Percentiles rank a stretch among this genome's conserved stretches.
These are phyloP conservation scores for Mystacornis crossleyi DNA, from an alignment of 2,113 vertebrate species.

Conservation along the genomic window DNA sequence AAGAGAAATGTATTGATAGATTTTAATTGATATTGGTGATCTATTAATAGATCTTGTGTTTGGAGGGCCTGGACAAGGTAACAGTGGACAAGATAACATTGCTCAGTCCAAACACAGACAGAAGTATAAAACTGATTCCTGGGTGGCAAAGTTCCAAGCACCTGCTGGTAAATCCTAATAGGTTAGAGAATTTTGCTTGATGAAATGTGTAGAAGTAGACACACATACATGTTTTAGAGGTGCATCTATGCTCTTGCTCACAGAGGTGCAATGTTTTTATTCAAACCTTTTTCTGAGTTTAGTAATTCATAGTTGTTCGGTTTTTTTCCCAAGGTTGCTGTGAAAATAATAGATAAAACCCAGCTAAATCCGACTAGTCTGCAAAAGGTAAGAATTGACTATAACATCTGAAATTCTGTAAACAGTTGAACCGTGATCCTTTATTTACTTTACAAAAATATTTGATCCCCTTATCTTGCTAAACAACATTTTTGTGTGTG, in stretches of 20 bases:
- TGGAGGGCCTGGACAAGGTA: neutral
- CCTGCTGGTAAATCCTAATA: neutral
- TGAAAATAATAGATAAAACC: conserved; percentile 99
- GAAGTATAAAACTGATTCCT: neutral
- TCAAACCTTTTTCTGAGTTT: neutral
- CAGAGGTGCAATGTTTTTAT: neutral
- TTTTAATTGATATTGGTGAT: neutral
- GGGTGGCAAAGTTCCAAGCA: neutral
- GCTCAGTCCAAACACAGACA: neutral
- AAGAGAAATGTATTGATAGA: neutral
- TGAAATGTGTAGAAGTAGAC: neutral
- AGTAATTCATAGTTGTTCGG: neutral
- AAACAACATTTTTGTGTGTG: neutral
- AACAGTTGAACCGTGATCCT: neutral
- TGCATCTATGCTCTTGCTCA: neutral
- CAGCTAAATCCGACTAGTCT: conserved; percentile 97
- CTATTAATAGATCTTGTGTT: neutral
- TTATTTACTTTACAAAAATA: neutral
- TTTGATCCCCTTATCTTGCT: neutral
- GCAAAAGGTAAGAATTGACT: conserved; percentile 87
- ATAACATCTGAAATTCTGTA: conserved; percentile 1
- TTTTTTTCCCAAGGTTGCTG: conserved; percentile 84
- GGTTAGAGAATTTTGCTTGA: neutral
- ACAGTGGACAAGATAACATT: neutral
- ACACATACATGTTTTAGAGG: neutral